A percentile compares a stretch with the other conserved stretches of the same genome.
These are phyloP conservation scores for Podarcis muralis DNA, from an alignment of 2,113 vertebrate genomes.

Conservation along the genomic window DNA sequence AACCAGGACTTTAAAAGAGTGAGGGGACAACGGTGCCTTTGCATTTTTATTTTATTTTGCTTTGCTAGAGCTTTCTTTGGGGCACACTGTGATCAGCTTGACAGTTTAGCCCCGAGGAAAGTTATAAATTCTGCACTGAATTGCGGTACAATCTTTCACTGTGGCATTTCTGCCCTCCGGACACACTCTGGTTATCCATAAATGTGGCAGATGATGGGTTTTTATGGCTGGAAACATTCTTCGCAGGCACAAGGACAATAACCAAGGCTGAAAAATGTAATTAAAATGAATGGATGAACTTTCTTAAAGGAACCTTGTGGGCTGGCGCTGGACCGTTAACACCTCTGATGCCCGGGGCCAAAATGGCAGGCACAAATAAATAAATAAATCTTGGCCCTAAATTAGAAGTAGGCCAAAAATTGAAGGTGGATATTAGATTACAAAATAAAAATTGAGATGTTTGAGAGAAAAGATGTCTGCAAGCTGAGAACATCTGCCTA, in stretches of 20 bases:
- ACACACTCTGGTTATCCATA: conserved; percentile 75
- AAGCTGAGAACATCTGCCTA: conserved; percentile 67
- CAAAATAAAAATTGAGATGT: conserved; percentile 66
- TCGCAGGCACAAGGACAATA: conserved; percentile 74
- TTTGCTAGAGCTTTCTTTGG: conserved; percentile 69
- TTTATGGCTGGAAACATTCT: conserved; percentile 79
- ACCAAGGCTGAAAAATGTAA: conserved; percentile 75
- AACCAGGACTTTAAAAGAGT: conserved; percentile 64
- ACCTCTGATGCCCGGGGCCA: conserved; percentile 60
- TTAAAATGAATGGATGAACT: conserved; percentile 77
- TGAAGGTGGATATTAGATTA: conserved; percentile 68
- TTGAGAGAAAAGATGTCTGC: conserved; percentile 68
- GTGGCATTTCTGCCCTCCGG: conserved; percentile 74
- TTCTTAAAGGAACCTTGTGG: conserved; percentile 73
- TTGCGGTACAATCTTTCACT: conserved; percentile 77
- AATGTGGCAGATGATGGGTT: conserved; percentile 77
- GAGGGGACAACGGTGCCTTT: conserved; percentile 62
- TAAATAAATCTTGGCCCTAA: conserved; percentile 33
- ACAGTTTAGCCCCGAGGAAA: conserved; percentile 74
- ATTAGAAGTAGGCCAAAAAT: conserved; percentile 64
- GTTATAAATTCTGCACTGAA: conserved; percentile 77
- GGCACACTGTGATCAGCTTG: conserved; percentile 73
- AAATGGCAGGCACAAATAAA: conserved; percentile 65
- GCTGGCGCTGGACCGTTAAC: conserved; percentile 68
- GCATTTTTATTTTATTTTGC: conserved; percentile 51